Conservation (phyloP, 2,888 invertebrate genomes). For the Sepiola atlantica region DNA sequence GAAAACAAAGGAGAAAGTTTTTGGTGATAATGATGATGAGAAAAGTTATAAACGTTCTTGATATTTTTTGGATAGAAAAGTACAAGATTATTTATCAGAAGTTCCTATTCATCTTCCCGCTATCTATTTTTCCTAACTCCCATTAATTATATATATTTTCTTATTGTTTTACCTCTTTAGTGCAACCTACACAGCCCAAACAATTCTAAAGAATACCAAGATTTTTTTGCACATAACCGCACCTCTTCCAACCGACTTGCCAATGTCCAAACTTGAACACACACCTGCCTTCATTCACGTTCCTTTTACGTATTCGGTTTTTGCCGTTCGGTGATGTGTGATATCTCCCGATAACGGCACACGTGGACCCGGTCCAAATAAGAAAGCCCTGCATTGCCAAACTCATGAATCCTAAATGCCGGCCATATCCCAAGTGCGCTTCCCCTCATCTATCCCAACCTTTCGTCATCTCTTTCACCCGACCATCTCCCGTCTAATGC, state of each 20-base stretch:
- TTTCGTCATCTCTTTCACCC: neutral
- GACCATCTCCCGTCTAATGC: neutral
- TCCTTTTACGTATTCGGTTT: neutral
- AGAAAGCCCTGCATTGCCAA: neutral
- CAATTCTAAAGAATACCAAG: too few species aligned
- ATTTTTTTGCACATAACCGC: too few species aligned
- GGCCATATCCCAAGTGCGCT: neutral
- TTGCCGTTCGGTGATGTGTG: constrained; percentile 13
- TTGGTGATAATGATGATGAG: too few species aligned
- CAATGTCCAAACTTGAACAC: neutral
- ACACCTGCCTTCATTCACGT: neutral
- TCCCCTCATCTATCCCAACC: neutral
- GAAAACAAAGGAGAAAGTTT: too few species aligned
- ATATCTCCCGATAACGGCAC: constrained; percentile 20
- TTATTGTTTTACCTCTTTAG: too few species aligned
- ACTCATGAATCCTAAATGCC: neutral
- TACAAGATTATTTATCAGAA: too few species aligned
- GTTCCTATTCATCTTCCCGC: too few species aligned
- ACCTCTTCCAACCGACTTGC: neutral
- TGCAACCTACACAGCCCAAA: too few species aligned
- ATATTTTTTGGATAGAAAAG: too few species aligned
- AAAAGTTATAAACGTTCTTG: too few species aligned
- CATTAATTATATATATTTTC: too few species aligned
- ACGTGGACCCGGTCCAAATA: neutral
- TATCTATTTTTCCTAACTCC: too few species aligned